Conservation (phyloP, 2,113 vertebrate species). For the Rhynchomys soricoides region DNA sequence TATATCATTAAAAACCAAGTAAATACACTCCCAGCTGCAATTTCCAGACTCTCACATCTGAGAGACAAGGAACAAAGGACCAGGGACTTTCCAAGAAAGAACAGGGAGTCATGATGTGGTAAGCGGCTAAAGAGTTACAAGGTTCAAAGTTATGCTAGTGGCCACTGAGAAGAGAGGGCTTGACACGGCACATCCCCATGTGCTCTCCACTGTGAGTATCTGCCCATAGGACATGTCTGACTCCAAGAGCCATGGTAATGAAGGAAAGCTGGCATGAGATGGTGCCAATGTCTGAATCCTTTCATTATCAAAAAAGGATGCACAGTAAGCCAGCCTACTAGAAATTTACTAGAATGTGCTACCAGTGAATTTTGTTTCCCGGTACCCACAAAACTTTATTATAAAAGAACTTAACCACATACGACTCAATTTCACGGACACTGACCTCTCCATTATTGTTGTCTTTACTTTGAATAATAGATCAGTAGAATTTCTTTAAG, state of each 20-base stretch:
- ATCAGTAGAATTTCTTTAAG: background rate
- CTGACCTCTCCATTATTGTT: background rate
- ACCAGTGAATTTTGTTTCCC: background rate
- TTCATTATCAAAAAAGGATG: background rate
- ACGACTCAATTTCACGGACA: background rate
- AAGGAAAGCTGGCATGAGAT: background rate
- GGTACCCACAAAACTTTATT: background rate
- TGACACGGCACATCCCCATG: no score
- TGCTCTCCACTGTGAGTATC: background rate
- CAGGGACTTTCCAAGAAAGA: constrained; percentile 67
- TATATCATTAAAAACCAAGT: constrained; percentile 30
- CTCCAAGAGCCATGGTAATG: background rate
- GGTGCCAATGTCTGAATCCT: background rate
- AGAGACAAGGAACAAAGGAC: constrained; percentile 38
- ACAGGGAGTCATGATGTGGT: constrained; percentile 47
- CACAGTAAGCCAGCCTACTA: background rate
- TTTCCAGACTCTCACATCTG: constrained; percentile 31
- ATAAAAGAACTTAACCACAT: background rate
- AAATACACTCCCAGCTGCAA: background rate
- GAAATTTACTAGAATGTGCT: background rate
- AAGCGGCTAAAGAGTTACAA: background rate
- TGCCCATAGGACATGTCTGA: background rate
- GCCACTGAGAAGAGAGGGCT: background rate
- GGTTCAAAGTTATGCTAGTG: background rate
- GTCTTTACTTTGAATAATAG: constrained; percentile 36